phyloP scores from a whole-genome alignment of 2,797 vertebrate species.

The Neoniphon sammara region DNA sequence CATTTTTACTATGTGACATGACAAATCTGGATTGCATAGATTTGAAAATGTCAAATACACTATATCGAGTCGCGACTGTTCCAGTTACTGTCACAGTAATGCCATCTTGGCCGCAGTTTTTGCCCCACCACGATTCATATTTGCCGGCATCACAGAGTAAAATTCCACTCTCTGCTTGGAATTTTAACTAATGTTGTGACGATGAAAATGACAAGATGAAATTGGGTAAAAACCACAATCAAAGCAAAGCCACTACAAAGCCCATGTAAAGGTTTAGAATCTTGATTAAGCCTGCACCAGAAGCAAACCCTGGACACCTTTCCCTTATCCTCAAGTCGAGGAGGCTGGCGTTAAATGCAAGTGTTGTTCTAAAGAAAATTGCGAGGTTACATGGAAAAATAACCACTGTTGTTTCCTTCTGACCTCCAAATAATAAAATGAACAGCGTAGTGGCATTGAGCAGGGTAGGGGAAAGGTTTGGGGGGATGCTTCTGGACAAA shows the following conservation, averaged over 20 bases:
- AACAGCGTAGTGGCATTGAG: slow-evolving; percentile 27
- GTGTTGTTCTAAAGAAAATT: slow-evolving; percentile 18
- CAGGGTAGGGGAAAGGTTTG: slow-evolving; percentile 28
- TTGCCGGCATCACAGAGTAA: slow-evolving; percentile 38
- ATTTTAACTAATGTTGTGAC: slow-evolving; percentile 36
- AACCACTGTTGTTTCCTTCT: slow-evolving; percentile 1
- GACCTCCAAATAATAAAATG: slow-evolving; percentile 35
- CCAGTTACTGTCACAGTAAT: not conserved
- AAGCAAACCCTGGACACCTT: slow-evolving; percentile 55
- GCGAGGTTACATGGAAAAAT: slow-evolving; percentile 20
- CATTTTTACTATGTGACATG: slow-evolving; percentile 30
- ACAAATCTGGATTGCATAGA: slow-evolving; percentile 57
- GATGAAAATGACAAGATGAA: slow-evolving; percentile 57
- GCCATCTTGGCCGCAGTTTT: slow-evolving; percentile 26
- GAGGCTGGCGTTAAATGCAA: slow-evolving; percentile 2
- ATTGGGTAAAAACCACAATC: slow-evolving; percentile 69
- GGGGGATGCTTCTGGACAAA: slow-evolving; percentile 62
- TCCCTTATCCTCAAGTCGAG: slow-evolving; percentile 36
- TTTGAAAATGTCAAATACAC: slow-evolving; percentile 56
- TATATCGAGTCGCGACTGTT: slow-evolving; percentile 1
- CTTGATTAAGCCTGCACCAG: slow-evolving; percentile 59
- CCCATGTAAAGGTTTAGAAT: slow-evolving; percentile 60
- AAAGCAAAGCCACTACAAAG: slow-evolving; percentile 77
- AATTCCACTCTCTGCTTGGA: slow-evolving; percentile 36
- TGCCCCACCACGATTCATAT: slow-evolving; percentile 52